Conservation (phyloP, 1,140 invertebrate genomes). For the Drosophila novamexicana region DNA sequence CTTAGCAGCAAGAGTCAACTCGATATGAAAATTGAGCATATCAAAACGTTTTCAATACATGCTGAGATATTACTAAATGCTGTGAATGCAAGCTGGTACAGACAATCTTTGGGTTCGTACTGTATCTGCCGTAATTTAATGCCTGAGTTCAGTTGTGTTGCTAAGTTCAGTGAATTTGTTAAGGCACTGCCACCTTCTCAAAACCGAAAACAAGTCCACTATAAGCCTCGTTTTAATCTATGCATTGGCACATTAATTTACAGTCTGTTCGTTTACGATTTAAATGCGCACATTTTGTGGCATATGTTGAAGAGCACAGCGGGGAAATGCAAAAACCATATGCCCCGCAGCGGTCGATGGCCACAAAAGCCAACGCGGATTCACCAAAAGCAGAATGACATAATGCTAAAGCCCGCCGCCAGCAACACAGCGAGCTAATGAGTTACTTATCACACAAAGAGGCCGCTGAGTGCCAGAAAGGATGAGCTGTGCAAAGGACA, state of each 20-base stretch:
- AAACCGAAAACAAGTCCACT: background rate
- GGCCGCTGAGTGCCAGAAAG: slow-evolving; percentile 14
- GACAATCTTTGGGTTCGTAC: too few species aligned
- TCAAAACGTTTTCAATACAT: slow-evolving; percentile 19
- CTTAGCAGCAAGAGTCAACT: background rate
- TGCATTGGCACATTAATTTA: background rate
- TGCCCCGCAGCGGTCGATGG: slow-evolving; percentile 37
- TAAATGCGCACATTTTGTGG: slow-evolving; percentile 21
- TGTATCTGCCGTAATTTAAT: too few species aligned
- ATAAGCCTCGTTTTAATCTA: background rate
- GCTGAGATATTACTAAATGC: background rate
- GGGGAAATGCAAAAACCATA: slow-evolving; percentile 8
- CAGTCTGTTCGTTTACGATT: slow-evolving; percentile 7
- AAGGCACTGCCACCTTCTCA: background rate
- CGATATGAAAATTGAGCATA: slow-evolving; percentile 45
- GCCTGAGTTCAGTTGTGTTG: too few species aligned
- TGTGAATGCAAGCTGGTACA: too few species aligned
- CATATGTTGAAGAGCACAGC: slow-evolving; percentile 61
- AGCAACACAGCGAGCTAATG: slow-evolving; percentile 41
- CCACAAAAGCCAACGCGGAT: slow-evolving; percentile 46
- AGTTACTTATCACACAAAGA: slow-evolving; percentile 63
- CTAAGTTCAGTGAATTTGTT: too few species aligned
- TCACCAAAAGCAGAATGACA: slow-evolving; percentile 29
- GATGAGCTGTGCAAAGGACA: slow-evolving; percentile 44
- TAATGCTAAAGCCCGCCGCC: slow-evolving; percentile 32